These are phyloP conservation scores for Propithecus deckenii DNA, from an alignment of 2,797 vertebrate genomes.

Conservation along the genomic window DNA sequence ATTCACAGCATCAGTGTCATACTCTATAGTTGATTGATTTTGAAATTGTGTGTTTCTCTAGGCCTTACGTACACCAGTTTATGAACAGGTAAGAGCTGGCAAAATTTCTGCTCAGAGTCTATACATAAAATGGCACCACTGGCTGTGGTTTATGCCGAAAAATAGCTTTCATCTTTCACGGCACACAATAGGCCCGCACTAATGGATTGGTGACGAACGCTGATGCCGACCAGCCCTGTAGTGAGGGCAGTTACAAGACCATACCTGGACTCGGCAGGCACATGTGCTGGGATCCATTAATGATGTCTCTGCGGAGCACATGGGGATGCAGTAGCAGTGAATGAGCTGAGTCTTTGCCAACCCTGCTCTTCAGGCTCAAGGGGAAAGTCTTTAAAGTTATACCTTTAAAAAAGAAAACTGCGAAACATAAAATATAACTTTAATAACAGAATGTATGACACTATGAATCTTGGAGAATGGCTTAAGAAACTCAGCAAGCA, in stretches of 20 bases:
- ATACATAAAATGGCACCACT: not conserved
- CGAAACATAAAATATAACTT: conserved; percentile 32
- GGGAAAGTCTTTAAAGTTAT: not conserved
- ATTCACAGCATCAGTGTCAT: conserved; percentile 64
- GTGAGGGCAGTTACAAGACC: not conserved
- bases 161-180: not conserved
- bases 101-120: conserved; percentile 21
- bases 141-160: not conserved
- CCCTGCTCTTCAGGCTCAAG: not conserved
- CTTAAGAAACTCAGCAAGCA: not conserved
- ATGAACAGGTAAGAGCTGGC: conserved; percentile 25
- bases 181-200: not conserved
- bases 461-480: not conserved
- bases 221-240: not conserved
- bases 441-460: not conserved
- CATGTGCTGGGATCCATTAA: not conserved
- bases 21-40: conserved; percentile 74
- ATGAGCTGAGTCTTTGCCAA: not conserved
- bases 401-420: not conserved
- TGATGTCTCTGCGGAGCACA: not conserved
- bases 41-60: conserved; percentile 35
- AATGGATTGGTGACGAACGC: not conserved
- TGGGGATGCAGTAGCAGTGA: not conserved
- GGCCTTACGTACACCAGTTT: not conserved
- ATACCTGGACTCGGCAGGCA: not conserved